Base-by-base conservation (phyloP, 2,797 vertebrate species). In the Takifugu ocellatus region DNA sequence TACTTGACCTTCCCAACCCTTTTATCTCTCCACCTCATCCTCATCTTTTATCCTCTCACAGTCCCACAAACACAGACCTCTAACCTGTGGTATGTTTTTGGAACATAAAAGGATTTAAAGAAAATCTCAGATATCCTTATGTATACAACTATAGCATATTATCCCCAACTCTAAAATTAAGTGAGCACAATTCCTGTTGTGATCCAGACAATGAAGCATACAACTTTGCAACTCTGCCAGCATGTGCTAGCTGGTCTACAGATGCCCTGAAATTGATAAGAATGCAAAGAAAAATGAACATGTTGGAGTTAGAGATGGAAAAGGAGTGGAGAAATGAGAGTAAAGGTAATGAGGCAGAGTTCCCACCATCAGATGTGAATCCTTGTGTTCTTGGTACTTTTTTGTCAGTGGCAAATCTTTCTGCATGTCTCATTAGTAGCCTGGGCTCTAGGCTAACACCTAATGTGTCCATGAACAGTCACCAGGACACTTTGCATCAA, bases 1-100 rank as follows among this genome's bases (percentile, higher is more conserved):
- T 86, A 79, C 79, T 75, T 86, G 87, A 85, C 85, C 80, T 86
- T 89, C 76, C 76, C 67, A 72, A 61, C 44, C 68, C 71, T 59
- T 51, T 76, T 68, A 72, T 68, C 43, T 8, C 58, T 67, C 43
- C 56, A 43, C 16, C 25, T 1, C 25, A 12, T n/a, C 10, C 21
- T 54, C 15, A 12, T 21, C 53, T 55, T 21, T 48, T 12, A 24
- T 25, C 21, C 25, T 14, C 12, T 27, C 49, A 29, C 21, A 1
- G n/a, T 7, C 46, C 10, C n/a, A 48, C 49, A 31, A 27, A 50
- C 49, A 31, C 49, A 29, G 1, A 17, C 44, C 12, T 4, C 10
- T 10, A 3, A 39, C 36, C 36, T 5, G 36, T 39, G 36, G 36
- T 4, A 11, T 12, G 14, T 39, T 39, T 39, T 14, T 39, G 36